Conservation (phyloP, 2,888 invertebrate species). For the Chydorus sphaericus region DNA sequence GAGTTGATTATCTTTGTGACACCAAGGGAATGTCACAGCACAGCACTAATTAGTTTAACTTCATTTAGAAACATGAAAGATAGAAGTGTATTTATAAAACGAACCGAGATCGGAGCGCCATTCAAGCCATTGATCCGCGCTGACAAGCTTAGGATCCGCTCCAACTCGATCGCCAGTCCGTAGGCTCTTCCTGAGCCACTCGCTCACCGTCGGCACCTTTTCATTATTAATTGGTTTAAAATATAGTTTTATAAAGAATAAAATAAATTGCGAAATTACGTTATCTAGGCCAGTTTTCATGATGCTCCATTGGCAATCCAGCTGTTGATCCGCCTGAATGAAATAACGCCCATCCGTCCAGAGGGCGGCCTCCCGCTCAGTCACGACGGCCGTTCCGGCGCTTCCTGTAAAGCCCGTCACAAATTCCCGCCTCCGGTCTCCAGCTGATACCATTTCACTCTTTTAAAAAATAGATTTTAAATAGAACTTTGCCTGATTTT, state of each 20-base stretch:
- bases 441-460: constrained; percentile 14
- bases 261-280: not conserved
- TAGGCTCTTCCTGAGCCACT: constrained; percentile 42
- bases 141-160: constrained; percentile 55
- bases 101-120: constrained; percentile 39
- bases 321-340: constrained; percentile 62
- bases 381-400: constrained; percentile 54
- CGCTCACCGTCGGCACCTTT: constrained; percentile 13
- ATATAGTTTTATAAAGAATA: not conserved
- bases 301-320: constrained; percentile 77
- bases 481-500: too few species aligned
- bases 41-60: not conserved
- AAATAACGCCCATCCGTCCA: constrained; percentile 89
- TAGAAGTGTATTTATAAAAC: not conserved
- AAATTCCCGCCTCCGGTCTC: constrained; percentile 57
- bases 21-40: too few species aligned
- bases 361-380: constrained; percentile 46
- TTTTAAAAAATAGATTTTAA: too few species aligned
- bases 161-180: constrained; percentile 45
- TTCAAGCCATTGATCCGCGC: constrained; percentile 49
- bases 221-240: too few species aligned
- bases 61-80: not conserved
- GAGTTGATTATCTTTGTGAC: too few species aligned
- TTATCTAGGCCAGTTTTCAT: constrained; percentile 37
- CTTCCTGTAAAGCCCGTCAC: constrained; percentile 70